Percentiles rank a stretch among this genome's conserved stretches.
Conservation (phyloP, 2,888 invertebrate genomes). For the Thelaira solivaga region DNA sequence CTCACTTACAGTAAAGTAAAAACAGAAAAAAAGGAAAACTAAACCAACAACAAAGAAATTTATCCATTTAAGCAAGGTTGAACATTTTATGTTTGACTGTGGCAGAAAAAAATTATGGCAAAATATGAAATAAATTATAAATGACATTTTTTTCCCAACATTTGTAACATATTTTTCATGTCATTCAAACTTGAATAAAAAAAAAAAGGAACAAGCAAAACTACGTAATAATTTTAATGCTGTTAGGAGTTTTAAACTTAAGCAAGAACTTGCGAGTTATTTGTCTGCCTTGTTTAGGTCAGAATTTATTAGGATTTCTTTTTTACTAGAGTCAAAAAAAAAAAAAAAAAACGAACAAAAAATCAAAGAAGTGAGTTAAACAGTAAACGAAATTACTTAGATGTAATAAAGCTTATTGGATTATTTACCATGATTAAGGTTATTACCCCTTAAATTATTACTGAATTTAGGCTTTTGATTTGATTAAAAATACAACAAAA, state of each 20-base stretch:
- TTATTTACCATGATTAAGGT: no score
- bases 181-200: constrained; percentile 16
- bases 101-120: background rate
- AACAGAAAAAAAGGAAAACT: background rate
- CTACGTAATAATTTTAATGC: background rate
- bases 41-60: constrained; percentile 5
- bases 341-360: background rate
- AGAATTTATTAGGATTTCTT: constrained; percentile 35
- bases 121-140: constrained; percentile 51
- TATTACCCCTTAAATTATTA: no score
- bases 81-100: constrained; percentile 9
- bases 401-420: no score
- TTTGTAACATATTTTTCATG: constrained; percentile 58
- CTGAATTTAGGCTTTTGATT: no score
- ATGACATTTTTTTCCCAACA: constrained; percentile 49
- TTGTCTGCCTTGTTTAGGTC: constrained; percentile 27
- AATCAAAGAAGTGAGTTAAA: no score
- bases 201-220: background rate
- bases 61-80: background rate
- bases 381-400: no score
- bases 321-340: constrained; percentile 6
- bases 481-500: no score
- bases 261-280: background rate
- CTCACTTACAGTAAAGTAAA: background rate
- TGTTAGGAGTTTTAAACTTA: background rate